These are phyloP conservation scores for Triplophysa tibetana DNA, from an alignment of 2,113 vertebrate genomes.

Conservation along the genomic window DNA sequence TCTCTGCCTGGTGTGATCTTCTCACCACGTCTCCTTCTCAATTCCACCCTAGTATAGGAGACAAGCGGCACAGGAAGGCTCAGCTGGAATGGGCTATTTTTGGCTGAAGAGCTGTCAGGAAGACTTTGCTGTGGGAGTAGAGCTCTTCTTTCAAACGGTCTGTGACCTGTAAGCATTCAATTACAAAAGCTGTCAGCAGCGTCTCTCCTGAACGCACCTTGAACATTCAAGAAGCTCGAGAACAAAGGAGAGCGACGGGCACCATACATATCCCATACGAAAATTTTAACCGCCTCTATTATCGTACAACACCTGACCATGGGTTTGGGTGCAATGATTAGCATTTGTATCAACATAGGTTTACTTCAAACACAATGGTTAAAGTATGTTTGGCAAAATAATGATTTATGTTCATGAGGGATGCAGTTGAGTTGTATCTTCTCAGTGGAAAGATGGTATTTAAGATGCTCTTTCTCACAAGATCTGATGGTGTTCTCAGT, in stretches of 20 bases:
- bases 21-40: background rate
- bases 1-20: background rate
- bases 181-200: constrained; percentile 40
- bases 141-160: constrained; percentile 41
- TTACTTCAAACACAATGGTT: too few relatives aligned
- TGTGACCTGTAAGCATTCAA: constrained; percentile 50
- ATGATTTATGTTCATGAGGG: too few relatives aligned
- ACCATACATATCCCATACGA: background rate
- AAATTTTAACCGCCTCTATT: too few relatives aligned
- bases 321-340: too few relatives aligned
- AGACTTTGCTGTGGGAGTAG: background rate
- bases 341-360: too few relatives aligned
- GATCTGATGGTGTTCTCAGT: too few relatives aligned
- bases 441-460: too few relatives aligned
- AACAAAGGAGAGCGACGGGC: background rate
- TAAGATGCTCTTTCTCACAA: too few relatives aligned
- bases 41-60: constrained; percentile 5
- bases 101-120: constrained; percentile 33
- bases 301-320: too few relatives aligned
- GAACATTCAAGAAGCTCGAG: background rate
- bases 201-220: constrained; percentile 2
- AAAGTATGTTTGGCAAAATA: too few relatives aligned
- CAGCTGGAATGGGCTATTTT: constrained; percentile 38
- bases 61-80: background rate
- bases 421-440: too few relatives aligned